These are phyloP conservation scores for Plecotus auritus DNA, from an alignment of 2,113 vertebrate species.

Conservation along the genomic window DNA sequence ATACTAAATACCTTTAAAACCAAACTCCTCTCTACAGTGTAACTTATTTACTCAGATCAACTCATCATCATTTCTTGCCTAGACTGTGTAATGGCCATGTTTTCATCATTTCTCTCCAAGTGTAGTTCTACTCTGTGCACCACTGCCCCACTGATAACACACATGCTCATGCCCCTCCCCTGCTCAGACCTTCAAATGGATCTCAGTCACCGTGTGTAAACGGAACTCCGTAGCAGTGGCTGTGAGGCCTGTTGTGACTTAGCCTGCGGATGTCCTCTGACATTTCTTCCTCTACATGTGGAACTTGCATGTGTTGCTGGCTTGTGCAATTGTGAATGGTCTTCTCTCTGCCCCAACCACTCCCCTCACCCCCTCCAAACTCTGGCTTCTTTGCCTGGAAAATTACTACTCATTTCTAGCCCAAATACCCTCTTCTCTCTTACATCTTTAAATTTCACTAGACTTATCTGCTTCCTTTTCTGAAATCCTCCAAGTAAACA, in stretches of 20 bases:
- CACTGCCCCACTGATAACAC: fast-evolving
- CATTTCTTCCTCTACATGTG: neutral
- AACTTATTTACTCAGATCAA: neutral
- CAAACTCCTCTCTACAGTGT: neutral
- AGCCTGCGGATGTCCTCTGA: too few species aligned
- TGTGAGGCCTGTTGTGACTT: neutral
- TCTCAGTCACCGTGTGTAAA: neutral
- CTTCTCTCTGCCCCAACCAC: neutral
- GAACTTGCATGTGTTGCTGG: neutral
- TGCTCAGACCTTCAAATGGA: neutral
- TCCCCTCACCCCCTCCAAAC: neutral
- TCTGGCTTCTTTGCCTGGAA: neutral
- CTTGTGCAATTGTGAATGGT: fast-evolving
- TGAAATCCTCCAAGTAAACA: neutral
- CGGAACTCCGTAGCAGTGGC: neutral
- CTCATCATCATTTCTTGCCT: neutral
- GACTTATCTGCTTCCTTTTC: neutral
- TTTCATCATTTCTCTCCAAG: neutral
- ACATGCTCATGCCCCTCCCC: too few species aligned
- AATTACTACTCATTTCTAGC: neutral
- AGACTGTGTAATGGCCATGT: neutral
- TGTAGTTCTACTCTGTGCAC: fast-evolving
- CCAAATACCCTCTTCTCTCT: neutral
- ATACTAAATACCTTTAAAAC: neutral
- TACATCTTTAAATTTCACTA: neutral